Conservation (phyloP, 2,113 vertebrate species). For the Sturnira hondurensis region DNA sequence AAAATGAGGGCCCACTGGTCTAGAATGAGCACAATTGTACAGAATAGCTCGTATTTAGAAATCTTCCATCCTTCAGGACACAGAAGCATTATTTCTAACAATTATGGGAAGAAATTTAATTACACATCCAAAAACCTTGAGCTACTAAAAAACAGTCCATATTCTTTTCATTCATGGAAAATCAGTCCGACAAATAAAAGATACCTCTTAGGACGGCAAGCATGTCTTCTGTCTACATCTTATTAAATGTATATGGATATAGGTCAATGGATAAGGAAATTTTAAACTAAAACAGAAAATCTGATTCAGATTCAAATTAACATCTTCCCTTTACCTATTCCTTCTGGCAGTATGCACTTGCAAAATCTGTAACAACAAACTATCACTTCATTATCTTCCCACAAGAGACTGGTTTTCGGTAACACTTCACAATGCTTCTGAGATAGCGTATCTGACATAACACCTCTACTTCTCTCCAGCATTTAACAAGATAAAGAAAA, state of each 20-base stretch:
- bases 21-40: background rate
- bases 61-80: background rate
- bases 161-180: conserved; percentile 34
- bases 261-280: conserved; percentile 19
- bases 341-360: background rate
- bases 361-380: conserved; percentile 24
- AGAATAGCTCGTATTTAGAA: background rate
- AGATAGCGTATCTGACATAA: conserved; percentile 40
- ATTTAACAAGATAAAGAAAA: conserved; percentile 63
- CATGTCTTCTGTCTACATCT: background rate
- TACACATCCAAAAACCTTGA: background rate
- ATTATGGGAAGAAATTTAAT: background rate
- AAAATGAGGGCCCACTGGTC: background rate
- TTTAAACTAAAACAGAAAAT: conserved; percentile 29
- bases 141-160: background rate
- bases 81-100: conserved; percentile 6
- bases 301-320: conserved; percentile 40
- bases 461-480: conserved; percentile 53
- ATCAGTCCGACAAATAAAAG: background rate
- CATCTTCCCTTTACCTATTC: conserved; percentile 50
- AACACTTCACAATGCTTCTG: conserved; percentile 58
- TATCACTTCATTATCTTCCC: conserved; percentile 65
- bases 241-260: background rate
- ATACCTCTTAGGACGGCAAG: background rate
- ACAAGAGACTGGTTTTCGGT: conserved; percentile 49